Percentiles rank a stretch among this genome's conserved stretches.
These are phyloP conservation scores for Smutsia gigantea DNA, from an alignment of 2,797 vertebrate species.

Conservation along the genomic window DNA sequence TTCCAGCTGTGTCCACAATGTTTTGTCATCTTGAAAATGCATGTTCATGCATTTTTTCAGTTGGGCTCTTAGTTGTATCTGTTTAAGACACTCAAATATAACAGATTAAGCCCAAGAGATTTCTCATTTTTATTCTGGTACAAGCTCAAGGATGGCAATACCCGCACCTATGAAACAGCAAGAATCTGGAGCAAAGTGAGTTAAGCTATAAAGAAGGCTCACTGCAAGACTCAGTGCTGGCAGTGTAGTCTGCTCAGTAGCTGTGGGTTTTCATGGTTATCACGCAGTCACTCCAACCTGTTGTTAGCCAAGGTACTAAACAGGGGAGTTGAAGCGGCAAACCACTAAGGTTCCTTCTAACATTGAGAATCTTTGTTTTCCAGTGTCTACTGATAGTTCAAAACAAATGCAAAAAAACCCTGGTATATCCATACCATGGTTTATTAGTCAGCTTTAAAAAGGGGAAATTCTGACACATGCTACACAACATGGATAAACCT, in stretches of 20 bases:
- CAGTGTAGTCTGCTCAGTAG: too few species aligned
- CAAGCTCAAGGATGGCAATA: not conserved
- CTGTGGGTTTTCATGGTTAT: not conserved
- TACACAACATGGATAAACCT: not conserved
- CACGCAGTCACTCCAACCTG: not conserved
- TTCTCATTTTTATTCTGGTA: slow-evolving; percentile 19
- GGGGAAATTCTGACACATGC: not conserved
- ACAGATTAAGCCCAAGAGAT: not conserved
- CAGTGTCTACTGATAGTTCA: not conserved
- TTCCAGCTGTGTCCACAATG: not conserved
- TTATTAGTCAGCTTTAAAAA: not conserved
- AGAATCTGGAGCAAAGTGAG: not conserved
- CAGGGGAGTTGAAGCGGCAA: not conserved
- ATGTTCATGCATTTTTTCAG: not conserved
- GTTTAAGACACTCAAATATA: not conserved
- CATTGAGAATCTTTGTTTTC: not conserved
- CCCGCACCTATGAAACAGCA: not conserved
- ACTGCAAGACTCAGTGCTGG: not conserved
- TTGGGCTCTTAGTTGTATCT: not conserved
- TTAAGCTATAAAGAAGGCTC: not conserved
- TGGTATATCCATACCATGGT: not conserved
- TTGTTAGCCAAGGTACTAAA: not conserved
- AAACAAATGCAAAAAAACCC: not conserved
- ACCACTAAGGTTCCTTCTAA: not conserved
- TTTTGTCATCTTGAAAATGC: not conserved